phyloP scores from a whole-genome alignment of 2,797 vertebrate genomes.

The Malacoraja senta region DNA sequence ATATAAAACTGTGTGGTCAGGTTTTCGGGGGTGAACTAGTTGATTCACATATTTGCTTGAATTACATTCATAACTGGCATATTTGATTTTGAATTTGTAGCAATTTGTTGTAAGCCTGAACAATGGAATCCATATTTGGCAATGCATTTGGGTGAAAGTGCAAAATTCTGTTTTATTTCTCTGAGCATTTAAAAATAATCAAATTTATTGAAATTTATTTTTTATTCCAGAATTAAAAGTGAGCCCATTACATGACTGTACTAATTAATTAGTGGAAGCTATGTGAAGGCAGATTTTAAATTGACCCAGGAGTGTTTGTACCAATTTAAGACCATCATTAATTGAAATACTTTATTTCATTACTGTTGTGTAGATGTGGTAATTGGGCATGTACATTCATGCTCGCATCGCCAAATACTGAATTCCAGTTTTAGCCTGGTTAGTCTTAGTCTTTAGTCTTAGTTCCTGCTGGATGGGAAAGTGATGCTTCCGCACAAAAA shows the following conservation, averaged over 20 bases:
- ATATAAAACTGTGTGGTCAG: not conserved
- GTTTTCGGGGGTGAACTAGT: not conserved
- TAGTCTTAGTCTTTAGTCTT: not conserved
- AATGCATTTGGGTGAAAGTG: not conserved
- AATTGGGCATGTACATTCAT: not conserved
- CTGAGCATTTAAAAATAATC: not conserved
- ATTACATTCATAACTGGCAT: not conserved
- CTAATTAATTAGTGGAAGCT: not conserved
- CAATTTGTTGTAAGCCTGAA: not conserved
- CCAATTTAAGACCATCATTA: not conserved
- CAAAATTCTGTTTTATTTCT: not conserved
- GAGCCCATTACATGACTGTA: not conserved
- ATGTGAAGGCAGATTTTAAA: not conserved
- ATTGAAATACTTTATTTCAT: not conserved
- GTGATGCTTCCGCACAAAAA: not conserved
- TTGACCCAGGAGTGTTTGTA: slow-evolving; percentile 9
- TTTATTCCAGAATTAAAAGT: not conserved
- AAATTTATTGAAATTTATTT: not conserved
- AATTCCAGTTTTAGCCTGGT: not conserved
- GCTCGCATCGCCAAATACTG: not conserved
- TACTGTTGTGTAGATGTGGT: not conserved
- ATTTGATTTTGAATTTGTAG: not conserved
- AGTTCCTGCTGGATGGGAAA: not conserved
- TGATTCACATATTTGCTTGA: not conserved
- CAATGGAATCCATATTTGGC: not conserved